phyloP scores from a whole-genome alignment of 2,888 invertebrate genomes.

The Ditula angustiorana region DNA sequence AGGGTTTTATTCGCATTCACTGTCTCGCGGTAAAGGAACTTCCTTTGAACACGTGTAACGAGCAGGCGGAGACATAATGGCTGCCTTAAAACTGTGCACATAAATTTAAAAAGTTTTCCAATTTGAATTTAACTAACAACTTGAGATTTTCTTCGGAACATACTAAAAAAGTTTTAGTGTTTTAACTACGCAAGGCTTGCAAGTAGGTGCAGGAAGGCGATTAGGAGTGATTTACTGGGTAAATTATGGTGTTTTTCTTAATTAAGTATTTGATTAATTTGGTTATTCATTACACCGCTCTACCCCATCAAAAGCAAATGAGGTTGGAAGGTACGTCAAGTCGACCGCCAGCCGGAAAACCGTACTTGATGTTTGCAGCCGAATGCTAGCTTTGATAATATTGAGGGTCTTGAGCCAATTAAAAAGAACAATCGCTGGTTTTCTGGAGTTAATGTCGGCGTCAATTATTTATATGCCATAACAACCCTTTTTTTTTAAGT shows the following conservation, averaged over 20 bases:
- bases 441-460: background rate
- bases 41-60: conserved; percentile 55
- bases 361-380: background rate
- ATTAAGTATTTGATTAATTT: conserved; percentile 33
- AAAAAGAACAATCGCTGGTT: conserved; percentile 2
- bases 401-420: background rate
- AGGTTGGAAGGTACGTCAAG: background rate
- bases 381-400: conserved; percentile 6
- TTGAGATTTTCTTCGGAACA: conserved; percentile 72
- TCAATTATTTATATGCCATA: background rate
- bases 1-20: conserved; percentile 42
- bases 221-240: conserved; percentile 30
- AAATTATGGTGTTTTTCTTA: conserved; percentile 35
- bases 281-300: conserved; percentile 16
- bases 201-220: conserved; percentile 30
- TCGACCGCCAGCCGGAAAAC: background rate
- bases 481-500: background rate
- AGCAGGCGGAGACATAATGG: conserved; percentile 69
- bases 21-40: conserved; percentile 44
- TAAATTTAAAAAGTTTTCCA: conserved; percentile 81
- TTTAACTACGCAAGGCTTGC: conserved; percentile 62
- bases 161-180: conserved; percentile 71
- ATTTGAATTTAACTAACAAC: conserved; percentile 83
- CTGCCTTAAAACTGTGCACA: conserved; percentile 74
- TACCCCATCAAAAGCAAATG: conserved; percentile 9